Percentiles rank a stretch among this genome's conserved stretches.
These are phyloP conservation scores for Ectemnius cavifrons DNA, from an alignment of 2,888 invertebrate species.

Conservation along the genomic window DNA sequence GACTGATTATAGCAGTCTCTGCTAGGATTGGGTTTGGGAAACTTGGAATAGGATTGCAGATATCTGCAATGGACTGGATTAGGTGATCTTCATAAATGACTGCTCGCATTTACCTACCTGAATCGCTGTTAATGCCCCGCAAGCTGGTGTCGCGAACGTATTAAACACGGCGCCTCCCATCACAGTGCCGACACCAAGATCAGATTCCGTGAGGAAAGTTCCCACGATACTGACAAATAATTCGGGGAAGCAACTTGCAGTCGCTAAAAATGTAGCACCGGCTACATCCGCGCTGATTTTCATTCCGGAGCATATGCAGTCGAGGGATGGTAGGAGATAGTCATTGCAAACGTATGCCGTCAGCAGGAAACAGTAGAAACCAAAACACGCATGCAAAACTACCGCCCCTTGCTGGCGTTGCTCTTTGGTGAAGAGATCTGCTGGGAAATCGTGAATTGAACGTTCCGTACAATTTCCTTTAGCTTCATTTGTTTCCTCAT, in stretches of 20 bases:
- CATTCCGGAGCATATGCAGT: conserved; percentile 90
- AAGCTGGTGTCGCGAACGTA: conserved; percentile 89
- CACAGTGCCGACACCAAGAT: conserved; percentile 92
- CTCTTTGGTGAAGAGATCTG: conserved; percentile 81
- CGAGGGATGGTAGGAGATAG: conserved; percentile 94
- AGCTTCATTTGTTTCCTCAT: neutral
- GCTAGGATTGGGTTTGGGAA: too few relatives aligned
- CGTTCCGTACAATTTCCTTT: conserved; percentile 60
- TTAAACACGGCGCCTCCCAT: conserved; percentile 94
- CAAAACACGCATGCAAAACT: conserved; percentile 86
- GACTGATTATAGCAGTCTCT: too few relatives aligned
- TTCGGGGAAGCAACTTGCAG: conserved; percentile 96
- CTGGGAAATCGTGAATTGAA: conserved; percentile 81
- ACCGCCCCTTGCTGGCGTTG: conserved; percentile 88
- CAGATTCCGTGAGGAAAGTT: conserved; percentile 89
- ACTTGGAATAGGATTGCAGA: too few relatives aligned
- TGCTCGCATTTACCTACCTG: conserved; percentile 78
- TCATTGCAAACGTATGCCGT: conserved; percentile 94
- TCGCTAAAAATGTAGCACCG: conserved; percentile 97
- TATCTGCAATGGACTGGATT: too few relatives aligned
- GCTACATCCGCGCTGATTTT: conserved; percentile 92
- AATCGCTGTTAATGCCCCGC: conserved; percentile 87
- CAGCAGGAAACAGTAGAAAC: conserved; percentile 90
- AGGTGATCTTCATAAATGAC: too few relatives aligned
- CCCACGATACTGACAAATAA: conserved; percentile 95